Conservation (phyloP, 1,140 invertebrate species). For the Mactra quadrangularis region DNA sequence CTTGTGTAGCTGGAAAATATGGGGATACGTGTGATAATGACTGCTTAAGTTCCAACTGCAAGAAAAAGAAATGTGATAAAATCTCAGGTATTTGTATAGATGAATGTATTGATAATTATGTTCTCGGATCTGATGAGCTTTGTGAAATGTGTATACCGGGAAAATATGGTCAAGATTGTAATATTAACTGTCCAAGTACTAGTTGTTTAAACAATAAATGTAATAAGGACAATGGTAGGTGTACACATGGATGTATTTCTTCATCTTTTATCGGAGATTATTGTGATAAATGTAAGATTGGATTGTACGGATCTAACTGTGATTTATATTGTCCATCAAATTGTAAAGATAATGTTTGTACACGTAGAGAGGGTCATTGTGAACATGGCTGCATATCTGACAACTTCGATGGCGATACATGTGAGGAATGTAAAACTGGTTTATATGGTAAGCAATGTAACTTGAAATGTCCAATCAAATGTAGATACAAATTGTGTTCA, state of each 20-base stretch:
- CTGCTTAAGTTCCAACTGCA: background rate
- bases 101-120: background rate
- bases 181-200: background rate
- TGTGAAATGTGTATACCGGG: background rate
- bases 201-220: background rate
- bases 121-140: background rate
- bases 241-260: background rate
- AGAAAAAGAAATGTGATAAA: background rate
- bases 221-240: background rate
- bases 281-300: background rate
- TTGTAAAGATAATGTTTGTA: background rate
- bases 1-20: too few species aligned
- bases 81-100: background rate
- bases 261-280: background rate
- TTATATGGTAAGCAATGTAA: background rate
- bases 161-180: constrained; percentile 13
- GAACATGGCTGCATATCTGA: background rate
- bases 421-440: background rate
- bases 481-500: background rate
- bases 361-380: background rate
- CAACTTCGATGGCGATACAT: background rate
- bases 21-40: background rate
- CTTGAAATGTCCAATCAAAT: background rate
- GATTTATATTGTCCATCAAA: background rate
- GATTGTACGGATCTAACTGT: background rate